These are phyloP conservation scores for Turritopsis dohrnii DNA, from an alignment of 30 jellyfish, hydroid and myxozoan genomes.

Conservation along the genomic window DNA sequence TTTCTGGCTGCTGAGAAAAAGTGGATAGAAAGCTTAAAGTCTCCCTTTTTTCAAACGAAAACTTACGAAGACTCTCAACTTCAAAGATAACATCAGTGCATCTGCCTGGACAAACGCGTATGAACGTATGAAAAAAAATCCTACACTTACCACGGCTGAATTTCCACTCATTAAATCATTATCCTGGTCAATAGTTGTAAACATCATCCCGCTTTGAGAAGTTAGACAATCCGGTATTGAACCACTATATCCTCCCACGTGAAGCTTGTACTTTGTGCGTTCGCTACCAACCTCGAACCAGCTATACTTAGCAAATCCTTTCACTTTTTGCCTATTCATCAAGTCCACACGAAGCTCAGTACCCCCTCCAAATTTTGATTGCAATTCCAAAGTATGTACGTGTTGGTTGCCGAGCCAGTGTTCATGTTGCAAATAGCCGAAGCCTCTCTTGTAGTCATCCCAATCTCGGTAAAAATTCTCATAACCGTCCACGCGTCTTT, in stretches of 20 bases:
- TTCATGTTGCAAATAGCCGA: constrained; percentile 3
- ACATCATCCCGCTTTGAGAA: not conserved
- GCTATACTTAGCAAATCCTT: not conserved
- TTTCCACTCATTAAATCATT: not conserved
- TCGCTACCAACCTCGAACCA: not conserved
- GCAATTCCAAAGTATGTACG: not conserved
- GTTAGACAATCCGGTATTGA: not conserved
- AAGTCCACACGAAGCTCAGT: not conserved
- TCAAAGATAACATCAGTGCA: not conserved
- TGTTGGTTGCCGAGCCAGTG: not conserved
- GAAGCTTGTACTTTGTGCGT: not conserved
- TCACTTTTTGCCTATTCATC: not conserved
- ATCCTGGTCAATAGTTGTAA: constrained; percentile 3
- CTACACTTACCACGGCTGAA: not conserved
- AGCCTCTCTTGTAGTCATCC: not conserved
- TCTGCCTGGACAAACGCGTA: too few relatives aligned
- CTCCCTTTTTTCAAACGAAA: too few relatives aligned
- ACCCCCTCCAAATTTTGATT: not conserved
- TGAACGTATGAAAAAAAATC: too few relatives aligned
- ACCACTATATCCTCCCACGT: not conserved
- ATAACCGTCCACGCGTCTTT: constrained; percentile 9
- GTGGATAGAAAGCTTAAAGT: too few relatives aligned
- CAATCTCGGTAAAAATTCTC: not conserved
- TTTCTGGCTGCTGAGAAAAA: too few relatives aligned
- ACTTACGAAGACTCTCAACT: not conserved